Base-by-base conservation (phyloP, 1,140 invertebrate genomes). In the Samia ricini region DNA sequence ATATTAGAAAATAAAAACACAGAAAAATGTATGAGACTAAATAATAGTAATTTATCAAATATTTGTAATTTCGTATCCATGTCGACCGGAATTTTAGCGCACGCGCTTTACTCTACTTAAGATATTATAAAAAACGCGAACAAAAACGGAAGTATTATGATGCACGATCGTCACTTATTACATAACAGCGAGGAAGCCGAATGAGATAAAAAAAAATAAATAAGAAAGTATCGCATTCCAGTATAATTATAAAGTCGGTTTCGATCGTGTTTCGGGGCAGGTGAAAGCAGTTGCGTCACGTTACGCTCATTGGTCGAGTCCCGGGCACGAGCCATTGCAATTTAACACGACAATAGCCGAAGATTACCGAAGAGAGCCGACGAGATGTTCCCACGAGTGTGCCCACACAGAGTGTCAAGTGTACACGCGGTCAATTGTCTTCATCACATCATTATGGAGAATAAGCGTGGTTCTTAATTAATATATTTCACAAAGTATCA, bases 211-310 rank as follows among this genome's bases (percentile, higher is more conserved):
- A 79, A 26, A 60, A 76, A 79, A 79, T 78, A 81, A 78, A 79
- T 78, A 81, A 78, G 78, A 83, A 81, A 83, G 78, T 73, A 77
- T 76, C 65, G 71, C 71, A 83, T 83, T 83, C 76, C 72, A 68
- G 69, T 80, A 75, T 75, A 80, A 81, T 85, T 85, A 83, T 71
- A 83, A 77, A 79, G 81, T 81, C 74, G 76, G 70, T 70, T 77
- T 80, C 68, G 71, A 69, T 68, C 67, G 74, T 70, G 74, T 74
- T 79, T 71, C 71, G 72, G 68, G 64, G 69, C 68, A 42, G 72
- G 81, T 79, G 79, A 84, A 84, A 82, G 77, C 65, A 66, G 67
- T 83, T 81, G 61, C 74, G 77, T 82, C 72, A 77, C 61, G 63
- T 63, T 57, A 64, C 68, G 69, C 60, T 61, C 67, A 71, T 74